A percentile compares a stretch with the other conserved stretches of the same genome.
phyloP scores from a whole-genome alignment of 1,140 invertebrate genomes.

The Eumeta japonica region DNA sequence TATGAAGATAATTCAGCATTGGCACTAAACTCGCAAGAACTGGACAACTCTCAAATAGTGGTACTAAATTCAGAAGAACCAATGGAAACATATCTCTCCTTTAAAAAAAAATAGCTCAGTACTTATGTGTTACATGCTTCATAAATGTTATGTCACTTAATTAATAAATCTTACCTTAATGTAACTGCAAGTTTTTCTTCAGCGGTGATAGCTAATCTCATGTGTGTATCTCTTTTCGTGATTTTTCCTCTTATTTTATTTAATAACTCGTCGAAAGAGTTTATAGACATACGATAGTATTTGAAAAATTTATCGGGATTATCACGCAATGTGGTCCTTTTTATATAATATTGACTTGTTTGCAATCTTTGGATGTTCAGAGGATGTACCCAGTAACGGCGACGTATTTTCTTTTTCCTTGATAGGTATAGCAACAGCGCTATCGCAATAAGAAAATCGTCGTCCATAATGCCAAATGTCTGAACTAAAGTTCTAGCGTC shows the following conservation, averaged over 20 bases:
- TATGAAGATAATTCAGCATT: slow-evolving; percentile 3
- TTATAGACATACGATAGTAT: slow-evolving; percentile 1
- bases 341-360: not conserved
- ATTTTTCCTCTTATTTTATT: too few species aligned
- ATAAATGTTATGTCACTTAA: too few species aligned
- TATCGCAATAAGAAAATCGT: not conserved
- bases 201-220: not conserved
- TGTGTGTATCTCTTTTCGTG: too few species aligned
- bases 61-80: slow-evolving; percentile 4
- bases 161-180: slow-evolving; percentile 2
- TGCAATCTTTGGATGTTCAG: slow-evolving; percentile 1
- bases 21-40: slow-evolving; percentile 3
- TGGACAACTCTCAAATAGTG: slow-evolving; percentile 4
- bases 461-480: slow-evolving; percentile 2
- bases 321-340: slow-evolving; percentile 1
- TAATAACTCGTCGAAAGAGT: slow-evolving; percentile 3
- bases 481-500: not conserved
- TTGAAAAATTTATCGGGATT: slow-evolving; percentile 2
- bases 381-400: slow-evolving; percentile 3
- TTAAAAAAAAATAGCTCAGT: not conserved
- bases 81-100: slow-evolving; percentile 5
- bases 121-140: too few species aligned
- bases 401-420: not conserved
- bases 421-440: too few species aligned
- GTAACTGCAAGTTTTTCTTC: slow-evolving; percentile 6